Base-by-base conservation (phyloP, 1,140 invertebrate species). In the Campoletis sonorensis region DNA sequence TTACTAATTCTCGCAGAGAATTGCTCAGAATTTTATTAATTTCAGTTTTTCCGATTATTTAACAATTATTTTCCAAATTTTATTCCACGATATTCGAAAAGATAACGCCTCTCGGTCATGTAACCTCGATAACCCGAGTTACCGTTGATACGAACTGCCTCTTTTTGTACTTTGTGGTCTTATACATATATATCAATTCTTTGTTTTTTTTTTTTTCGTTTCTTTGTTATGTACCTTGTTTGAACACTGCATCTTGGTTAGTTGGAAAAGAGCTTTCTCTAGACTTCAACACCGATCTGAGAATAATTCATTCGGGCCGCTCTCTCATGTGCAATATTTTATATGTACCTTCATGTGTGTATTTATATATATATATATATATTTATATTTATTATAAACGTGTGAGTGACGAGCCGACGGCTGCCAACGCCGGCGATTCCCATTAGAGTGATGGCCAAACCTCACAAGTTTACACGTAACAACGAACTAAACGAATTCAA, bases 401-500 rank as follows among this genome's bases (percentile, higher is more conserved):
- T 58, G 76, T 78, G 76, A 78, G 76, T 78, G 76, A 78, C 76
- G 76, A 78, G 76, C 58, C 76, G 76, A 78, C 76, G 58, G 76
- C 37, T 67, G 76, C 33, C 61, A 70, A 70, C 26, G 67, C 27
- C 33, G 54, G 26, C 73, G 30, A 37, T 77, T 77, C 75, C 75
- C 27, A 77, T 77, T 77, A 77, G 51, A 73, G 37, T 23, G 54
- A 58, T 45, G 40, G 23, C 54, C 75, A n/a, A n/a, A 30, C 49
- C 23, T 13, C 72, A 75, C 13, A 75, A 54, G 37, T 16, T 54
- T 54, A 27, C 72, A 64, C 61, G 61, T 64, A 73, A 73, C 18
- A 86, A 78, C 75, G 61, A 83, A 80, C 80, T 81, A 86, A 85
- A 85, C 79, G 82, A 79, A 86, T 87, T 33, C 67, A 70, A 16